These are phyloP conservation scores for Microplitis manilae DNA, from an alignment of 2,888 invertebrate species.

Conservation along the genomic window DNA sequence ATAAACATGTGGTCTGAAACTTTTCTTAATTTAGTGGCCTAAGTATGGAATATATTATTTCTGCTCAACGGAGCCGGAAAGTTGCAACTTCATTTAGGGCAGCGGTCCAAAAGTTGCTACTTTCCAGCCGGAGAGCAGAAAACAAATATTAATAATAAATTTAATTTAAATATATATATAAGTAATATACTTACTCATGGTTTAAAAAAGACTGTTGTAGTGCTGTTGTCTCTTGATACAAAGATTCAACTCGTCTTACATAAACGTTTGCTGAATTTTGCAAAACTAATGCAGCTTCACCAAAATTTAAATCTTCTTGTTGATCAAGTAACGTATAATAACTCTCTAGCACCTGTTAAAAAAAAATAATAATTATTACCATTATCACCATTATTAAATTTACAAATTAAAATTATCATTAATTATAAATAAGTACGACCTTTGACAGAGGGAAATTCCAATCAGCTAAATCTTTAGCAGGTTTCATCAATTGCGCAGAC, in stretches of 20 bases:
- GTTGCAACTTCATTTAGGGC: no score
- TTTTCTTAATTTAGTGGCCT: no score
- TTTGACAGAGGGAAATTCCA: slow-evolving; percentile 66
- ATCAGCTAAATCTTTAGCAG: slow-evolving; percentile 62
- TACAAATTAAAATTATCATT: no score
- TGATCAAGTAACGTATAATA: slow-evolving; percentile 59
- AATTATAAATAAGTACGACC: slow-evolving; percentile 51
- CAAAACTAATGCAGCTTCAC: slow-evolving; percentile 83
- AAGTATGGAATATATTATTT: no score
- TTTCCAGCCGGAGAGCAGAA: no score
- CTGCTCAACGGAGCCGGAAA: no score
- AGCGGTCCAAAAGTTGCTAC: no score
- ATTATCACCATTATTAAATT: background rate
- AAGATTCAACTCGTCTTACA: slow-evolving; percentile 81
- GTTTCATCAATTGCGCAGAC: slow-evolving; percentile 60
- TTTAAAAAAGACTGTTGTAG: slow-evolving; percentile 69
- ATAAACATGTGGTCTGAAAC: no score
- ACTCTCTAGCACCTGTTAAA: slow-evolving; percentile 58
- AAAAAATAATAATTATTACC: slow-evolving; percentile 3
- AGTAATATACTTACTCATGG: slow-evolving; percentile 53
- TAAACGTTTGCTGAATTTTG: slow-evolving; percentile 83
- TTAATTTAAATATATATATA: background rate
- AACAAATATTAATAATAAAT: no score
- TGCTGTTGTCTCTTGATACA: slow-evolving; percentile 71
- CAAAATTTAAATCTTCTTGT: slow-evolving; percentile 75